Evolutionary conservation across 2,113 vertebrate species (phyloP).

Genomic region (Thymallus thymallus): DNA sequence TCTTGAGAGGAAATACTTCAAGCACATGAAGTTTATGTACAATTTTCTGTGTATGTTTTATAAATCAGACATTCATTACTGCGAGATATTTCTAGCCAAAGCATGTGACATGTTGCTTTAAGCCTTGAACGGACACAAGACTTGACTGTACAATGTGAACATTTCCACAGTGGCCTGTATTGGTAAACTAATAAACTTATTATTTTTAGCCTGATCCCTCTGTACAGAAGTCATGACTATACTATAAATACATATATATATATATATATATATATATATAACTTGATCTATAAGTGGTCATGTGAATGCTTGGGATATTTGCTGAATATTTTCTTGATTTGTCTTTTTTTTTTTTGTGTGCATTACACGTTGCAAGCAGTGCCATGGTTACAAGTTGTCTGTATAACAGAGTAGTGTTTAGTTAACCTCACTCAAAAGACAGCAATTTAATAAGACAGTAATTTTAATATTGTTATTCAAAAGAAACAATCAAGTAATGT

Average conservation of each 20-base stretch:
- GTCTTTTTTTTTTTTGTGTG: conserved; percentile 70
- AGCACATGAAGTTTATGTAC: conserved; percentile 78
- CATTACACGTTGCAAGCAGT: conserved; percentile 76
- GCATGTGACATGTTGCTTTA: conserved; percentile 91
- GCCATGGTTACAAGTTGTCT: conserved; percentile 39
- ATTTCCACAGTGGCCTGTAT: conserved; percentile 79
- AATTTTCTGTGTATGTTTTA: conserved; percentile 80
- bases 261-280: conserved; percentile 68
- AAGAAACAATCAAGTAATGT: conserved; percentile 28
- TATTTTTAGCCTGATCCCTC: conserved; percentile 81
- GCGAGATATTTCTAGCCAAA: conserved; percentile 83
- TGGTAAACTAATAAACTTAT: conserved; percentile 66
- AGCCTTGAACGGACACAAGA: conserved; percentile 81
- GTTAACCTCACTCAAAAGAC: neutral
- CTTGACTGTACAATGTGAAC: conserved; percentile 81
- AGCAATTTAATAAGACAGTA: neutral
- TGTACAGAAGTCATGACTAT: conserved; percentile 77
- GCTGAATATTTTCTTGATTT: conserved; percentile 75
- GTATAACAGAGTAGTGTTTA: neutral
- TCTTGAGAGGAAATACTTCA: conserved; percentile 45
- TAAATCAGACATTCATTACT: conserved; percentile 73
- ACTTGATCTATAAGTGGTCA: conserved; percentile 75
- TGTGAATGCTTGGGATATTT: conserved; percentile 85
- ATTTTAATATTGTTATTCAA: conserved; percentile 33
- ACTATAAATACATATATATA: conserved; percentile 69